Conservation (phyloP, 2,113 vertebrate genomes). For the Chitala chitala region DNA sequence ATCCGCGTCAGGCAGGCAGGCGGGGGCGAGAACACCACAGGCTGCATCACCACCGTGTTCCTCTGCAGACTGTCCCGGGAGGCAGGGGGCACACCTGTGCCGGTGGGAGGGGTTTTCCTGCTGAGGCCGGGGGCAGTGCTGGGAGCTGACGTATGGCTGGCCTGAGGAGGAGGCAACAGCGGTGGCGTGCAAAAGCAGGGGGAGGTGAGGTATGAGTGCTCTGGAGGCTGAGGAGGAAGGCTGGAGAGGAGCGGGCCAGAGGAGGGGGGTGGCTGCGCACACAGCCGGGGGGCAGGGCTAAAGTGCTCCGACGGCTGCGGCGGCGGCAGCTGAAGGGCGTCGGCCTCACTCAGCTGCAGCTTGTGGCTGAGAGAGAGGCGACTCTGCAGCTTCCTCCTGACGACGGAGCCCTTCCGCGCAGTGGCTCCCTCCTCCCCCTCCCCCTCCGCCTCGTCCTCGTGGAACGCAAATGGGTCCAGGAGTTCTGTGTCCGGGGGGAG, state of each 20-base stretch:
- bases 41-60: slow-evolving; percentile 65
- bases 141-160: slow-evolving; percentile 63
- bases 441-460: slow-evolving; percentile 47
- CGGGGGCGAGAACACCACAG: slow-evolving; percentile 66
- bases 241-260: not conserved
- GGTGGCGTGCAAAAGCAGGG: slow-evolving; percentile 57
- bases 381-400: slow-evolving; percentile 76
- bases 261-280: slow-evolving; percentile 10
- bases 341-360: slow-evolving; percentile 70
- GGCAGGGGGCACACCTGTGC: not conserved
- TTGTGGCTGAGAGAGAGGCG: slow-evolving; percentile 68
- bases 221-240: not conserved
- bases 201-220: slow-evolving; percentile 31
- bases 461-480: slow-evolving; percentile 78
- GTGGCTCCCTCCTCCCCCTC: slow-evolving; percentile 60
- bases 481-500: slow-evolving; percentile 61
- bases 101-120: slow-evolving; percentile 53
- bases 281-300: slow-evolving; percentile 70
- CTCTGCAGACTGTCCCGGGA: slow-evolving; percentile 38
- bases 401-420: slow-evolving; percentile 68
- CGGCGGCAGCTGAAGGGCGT: slow-evolving; percentile 61
- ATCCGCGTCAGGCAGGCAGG: slow-evolving; percentile 70
- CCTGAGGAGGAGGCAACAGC: slow-evolving; percentile 68
- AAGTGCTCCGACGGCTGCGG: slow-evolving; percentile 75
- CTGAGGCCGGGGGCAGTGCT: slow-evolving; percentile 66